Conservation (phyloP, 1,140 invertebrate species). For the Cephus cinctus region DNA sequence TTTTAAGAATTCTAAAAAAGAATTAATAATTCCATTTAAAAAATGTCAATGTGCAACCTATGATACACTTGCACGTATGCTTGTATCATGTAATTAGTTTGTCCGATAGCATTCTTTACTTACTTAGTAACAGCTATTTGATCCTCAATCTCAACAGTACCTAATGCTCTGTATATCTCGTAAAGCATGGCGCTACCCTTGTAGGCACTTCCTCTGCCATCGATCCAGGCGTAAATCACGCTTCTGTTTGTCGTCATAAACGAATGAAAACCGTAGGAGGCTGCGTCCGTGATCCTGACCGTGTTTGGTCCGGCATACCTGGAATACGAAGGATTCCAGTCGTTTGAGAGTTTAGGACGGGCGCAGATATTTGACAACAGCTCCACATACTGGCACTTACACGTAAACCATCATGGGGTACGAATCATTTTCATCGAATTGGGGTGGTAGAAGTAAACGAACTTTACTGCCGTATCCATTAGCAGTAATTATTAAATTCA, state of each 20-base stretch:
- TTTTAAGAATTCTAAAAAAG: conserved; percentile 58
- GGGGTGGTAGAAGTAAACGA: conserved; percentile 50
- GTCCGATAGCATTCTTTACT: conserved; percentile 17
- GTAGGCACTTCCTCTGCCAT: conserved; percentile 64
- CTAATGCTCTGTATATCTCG: conserved; percentile 61
- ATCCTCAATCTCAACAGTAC: conserved; percentile 65
- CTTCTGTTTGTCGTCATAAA: conserved; percentile 61
- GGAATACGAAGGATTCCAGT: conserved; percentile 4
- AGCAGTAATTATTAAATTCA: conserved; percentile 63
- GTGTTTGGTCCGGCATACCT: conserved; percentile 68
- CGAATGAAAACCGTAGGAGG: conserved; percentile 57
- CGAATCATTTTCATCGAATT: conserved; percentile 45
- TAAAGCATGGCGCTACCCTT: conserved; percentile 61
- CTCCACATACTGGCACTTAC: conserved; percentile 34
- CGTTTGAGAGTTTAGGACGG: neutral
- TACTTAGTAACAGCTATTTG: conserved; percentile 63
- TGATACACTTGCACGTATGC: no score
- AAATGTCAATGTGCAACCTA: no score
- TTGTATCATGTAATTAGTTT: conserved; percentile 51
- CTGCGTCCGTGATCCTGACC: conserved; percentile 59
- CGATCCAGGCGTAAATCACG: conserved; percentile 63
- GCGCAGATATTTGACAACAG: no score
- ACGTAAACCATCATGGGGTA: conserved; percentile 45
- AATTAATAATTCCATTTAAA: no score
- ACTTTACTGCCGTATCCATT: conserved; percentile 54